Conservation (phyloP, 1,140 invertebrate species). For the Meloidogyne hapla region DNA sequence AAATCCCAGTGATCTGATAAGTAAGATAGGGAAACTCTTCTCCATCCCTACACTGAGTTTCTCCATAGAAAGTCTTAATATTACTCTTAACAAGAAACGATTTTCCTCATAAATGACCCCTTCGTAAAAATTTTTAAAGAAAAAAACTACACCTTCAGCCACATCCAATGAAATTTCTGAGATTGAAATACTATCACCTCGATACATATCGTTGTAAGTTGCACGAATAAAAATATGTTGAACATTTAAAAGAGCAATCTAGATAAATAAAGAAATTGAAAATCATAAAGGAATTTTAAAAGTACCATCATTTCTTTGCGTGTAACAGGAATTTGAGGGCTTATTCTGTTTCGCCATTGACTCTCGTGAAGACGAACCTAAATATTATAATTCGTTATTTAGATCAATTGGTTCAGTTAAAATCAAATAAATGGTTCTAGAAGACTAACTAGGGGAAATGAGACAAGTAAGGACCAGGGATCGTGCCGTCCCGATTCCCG, state of each 20-base stretch:
- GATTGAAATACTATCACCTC: constrained; percentile 48
- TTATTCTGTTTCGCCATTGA: constrained; percentile 71
- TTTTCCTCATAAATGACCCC: no score
- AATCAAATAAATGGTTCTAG: no score
- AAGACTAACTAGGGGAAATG: constrained; percentile 44
- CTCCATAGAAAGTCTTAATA: no score
- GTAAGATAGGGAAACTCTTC: no score
- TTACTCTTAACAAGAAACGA: no score
- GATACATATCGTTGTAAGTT: constrained; percentile 63
- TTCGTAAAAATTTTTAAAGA: not conserved
- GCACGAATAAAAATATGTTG: constrained; percentile 76
- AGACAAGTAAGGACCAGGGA: no score
- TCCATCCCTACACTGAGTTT: no score
- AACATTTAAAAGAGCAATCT: constrained; percentile 76
- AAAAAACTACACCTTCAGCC: constrained; percentile 66
- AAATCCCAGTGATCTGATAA: no score
- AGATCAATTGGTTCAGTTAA: no score
- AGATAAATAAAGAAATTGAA: not conserved
- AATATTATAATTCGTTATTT: not conserved
- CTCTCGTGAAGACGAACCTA: constrained; percentile 63
- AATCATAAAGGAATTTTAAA: not conserved
- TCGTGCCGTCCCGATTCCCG: no score
- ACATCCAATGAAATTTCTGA: constrained; percentile 79
- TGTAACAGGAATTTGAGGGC: constrained; percentile 71
- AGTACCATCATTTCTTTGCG: constrained; percentile 79